Percentiles rank a stretch among this genome's conserved stretches.
These are phyloP conservation scores for Halcyon leucocephala DNA, from an alignment of 2,797 vertebrate species.

Conservation along the genomic window DNA sequence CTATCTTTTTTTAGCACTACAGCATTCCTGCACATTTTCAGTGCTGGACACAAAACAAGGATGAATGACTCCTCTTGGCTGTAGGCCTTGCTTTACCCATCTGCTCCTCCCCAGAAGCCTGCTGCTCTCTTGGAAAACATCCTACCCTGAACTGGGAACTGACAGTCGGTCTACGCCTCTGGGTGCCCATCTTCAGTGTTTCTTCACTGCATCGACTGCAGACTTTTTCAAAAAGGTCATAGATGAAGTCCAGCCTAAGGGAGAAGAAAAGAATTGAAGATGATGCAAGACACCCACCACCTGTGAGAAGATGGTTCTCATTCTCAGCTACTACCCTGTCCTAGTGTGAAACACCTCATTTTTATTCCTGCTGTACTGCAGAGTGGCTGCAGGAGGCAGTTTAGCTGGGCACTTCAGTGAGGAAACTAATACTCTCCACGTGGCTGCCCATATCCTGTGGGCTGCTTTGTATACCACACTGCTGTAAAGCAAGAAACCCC, in stretches of 20 bases:
- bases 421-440: neutral
- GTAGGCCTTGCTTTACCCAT: constrained; percentile 55
- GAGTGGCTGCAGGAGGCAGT: neutral
- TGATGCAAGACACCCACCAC: neutral
- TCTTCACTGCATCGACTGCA: constrained; percentile 89
- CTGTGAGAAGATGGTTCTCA: neutral
- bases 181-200: constrained; percentile 92
- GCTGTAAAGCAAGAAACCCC: neutral
- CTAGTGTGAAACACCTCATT: neutral
- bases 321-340: neutral
- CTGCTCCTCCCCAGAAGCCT: constrained; percentile 45
- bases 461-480: neutral
- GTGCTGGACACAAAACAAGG: constrained; percentile 57
- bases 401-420: neutral
- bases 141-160: constrained; percentile 95
- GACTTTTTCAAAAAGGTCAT: constrained; percentile 92
- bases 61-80: constrained; percentile 60
- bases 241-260: constrained; percentile 91
- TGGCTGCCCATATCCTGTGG: neutral
- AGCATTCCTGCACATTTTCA: constrained; percentile 56
- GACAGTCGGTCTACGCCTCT: constrained; percentile 91
- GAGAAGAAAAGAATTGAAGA: constrained; percentile 9
- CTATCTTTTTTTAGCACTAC: constrained; percentile 8
- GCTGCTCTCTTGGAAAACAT: constrained; percentile 51
- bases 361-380: neutral